Base-by-base conservation (phyloP, 2,888 invertebrate genomes). In the Apotomis betuletana region DNA sequence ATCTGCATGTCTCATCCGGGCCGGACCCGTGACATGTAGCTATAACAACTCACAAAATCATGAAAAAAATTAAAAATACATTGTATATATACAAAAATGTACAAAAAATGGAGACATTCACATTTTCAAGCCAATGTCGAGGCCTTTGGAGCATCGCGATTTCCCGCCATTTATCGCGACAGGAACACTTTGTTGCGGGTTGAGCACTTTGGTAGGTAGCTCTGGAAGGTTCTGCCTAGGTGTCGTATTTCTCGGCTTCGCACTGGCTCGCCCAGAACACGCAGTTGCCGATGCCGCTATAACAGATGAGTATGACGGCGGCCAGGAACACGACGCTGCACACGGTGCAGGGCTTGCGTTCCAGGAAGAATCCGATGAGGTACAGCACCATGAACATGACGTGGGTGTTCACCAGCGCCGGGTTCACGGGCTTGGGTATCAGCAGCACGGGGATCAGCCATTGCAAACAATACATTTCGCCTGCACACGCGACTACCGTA, bases 361-460 rank as follows among this genome's bases (percentile, higher is more conserved):
- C 99, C 81, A 99, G 94, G 90, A 99, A 99, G 93, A 99, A 99
- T 81, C 99, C 98, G 80, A 99, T 96, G 80, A 99, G 92, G 91
- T 99, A 99, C 68, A 99, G 94, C 77, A 98, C 97, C 95, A 99
- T 98, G 89, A 99, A 99, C 97, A 99, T 97, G 74, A 98, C 98
- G 90, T 99, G 98, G 69, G 99, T 99, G 88, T 99, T 97, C 80
- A 99, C 95, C 74, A 99, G 94, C 52, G 98, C 98, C 82, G 99
- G 99, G 93, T 99, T 99, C 76, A 98, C 96, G 70, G 99, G 99
- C 91, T 99, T 99, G 79, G 99, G 99, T 89, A 99, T 98, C 77
- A 99, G 94, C 77, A 99, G 94, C 81, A 99, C 98, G 73, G 99
- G 99, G 83, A 99, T 97, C 84, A 99, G 94, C 97, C 98, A 98